Conservation (phyloP, 2,797 vertebrate genomes). For the Siniperca obscura region DNA sequence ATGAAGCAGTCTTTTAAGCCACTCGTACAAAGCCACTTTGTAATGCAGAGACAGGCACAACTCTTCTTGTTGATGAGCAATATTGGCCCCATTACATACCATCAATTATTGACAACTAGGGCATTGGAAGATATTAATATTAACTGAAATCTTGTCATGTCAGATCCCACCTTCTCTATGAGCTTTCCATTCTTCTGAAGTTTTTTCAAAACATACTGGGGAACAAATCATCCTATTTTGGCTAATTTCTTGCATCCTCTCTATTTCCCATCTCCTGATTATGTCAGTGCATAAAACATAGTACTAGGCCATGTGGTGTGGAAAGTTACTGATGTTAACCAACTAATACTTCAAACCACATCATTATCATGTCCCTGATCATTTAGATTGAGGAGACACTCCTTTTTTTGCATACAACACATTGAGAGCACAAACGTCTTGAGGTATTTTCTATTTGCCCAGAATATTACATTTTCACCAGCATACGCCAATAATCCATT, state of each 20-base stretch:
- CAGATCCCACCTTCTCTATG: background rate
- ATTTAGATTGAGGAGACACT: background rate
- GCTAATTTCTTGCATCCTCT: background rate
- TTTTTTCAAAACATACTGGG: background rate
- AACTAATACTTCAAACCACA: background rate
- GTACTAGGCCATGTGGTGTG: background rate
- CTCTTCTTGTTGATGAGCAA: background rate
- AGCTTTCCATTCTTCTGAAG: background rate
- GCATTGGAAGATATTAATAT: constrained; percentile 1
- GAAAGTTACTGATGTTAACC: constrained; percentile 10
- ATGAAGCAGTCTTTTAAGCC: constrained; percentile 9
- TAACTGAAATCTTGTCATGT: background rate
- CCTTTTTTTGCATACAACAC: background rate
- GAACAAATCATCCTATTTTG: background rate
- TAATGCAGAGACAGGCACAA: background rate
- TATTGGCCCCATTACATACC: constrained; percentile 5
- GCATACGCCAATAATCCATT: constrained; percentile 61
- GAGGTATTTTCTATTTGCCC: constrained; percentile 25
- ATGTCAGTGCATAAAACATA: background rate
- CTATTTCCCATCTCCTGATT: background rate
- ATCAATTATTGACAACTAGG: constrained; percentile 26
- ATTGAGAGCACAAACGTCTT: constrained; percentile 21
- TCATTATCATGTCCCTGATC: background rate
- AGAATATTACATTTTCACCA: constrained; percentile 49
- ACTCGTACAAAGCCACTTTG: background rate